A percentile compares a stretch with the other conserved stretches of the same genome.
Evolutionary conservation across 2,113 vertebrate genomes (phyloP).

Genomic region (Dipodomys spectabilis): DNA sequence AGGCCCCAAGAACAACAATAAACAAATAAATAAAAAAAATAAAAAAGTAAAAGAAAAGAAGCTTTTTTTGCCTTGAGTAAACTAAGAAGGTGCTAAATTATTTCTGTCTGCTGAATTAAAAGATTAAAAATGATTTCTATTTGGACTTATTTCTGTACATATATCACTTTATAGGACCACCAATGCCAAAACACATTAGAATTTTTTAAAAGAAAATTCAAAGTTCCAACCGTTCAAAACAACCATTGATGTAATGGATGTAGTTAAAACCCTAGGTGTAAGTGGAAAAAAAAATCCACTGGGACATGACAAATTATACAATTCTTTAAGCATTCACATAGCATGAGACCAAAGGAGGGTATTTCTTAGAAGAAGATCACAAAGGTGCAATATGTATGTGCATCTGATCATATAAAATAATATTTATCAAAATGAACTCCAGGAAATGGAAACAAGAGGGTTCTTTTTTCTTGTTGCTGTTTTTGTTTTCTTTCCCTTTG

Average conservation of each 20-base stretch:
- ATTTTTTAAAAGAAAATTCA: constrained; percentile 48
- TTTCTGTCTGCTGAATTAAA: not conserved
- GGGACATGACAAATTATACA: too few relatives aligned
- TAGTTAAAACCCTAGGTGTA: not conserved
- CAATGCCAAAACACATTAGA: constrained; percentile 11
- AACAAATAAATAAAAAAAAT: too few relatives aligned
- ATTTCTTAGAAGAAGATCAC: too few relatives aligned
- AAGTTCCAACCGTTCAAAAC: constrained; percentile 41
- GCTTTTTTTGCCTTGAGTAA: not conserved
- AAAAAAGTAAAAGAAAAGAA: not conserved
- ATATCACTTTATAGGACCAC: constrained; percentile 47
- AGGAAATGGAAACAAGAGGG: too few relatives aligned
- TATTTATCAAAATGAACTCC: too few relatives aligned
- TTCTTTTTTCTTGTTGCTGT: too few relatives aligned
- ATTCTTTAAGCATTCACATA: too few relatives aligned
- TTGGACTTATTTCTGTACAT: constrained; percentile 38
- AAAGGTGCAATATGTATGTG: too few relatives aligned
- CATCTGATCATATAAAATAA: too few relatives aligned
- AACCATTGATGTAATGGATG: not conserved
- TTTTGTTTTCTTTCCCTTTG: too few relatives aligned
- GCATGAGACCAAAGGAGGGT: too few relatives aligned
- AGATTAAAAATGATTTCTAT: not conserved
- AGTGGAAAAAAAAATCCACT: not conserved
- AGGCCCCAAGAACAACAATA: too few relatives aligned
- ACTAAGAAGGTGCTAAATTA: constrained; percentile 11